A percentile compares a stretch with the other conserved stretches of the same genome.
phyloP scores from a whole-genome alignment of 2,113 vertebrate species.

The Pedionomus torquatus region DNA sequence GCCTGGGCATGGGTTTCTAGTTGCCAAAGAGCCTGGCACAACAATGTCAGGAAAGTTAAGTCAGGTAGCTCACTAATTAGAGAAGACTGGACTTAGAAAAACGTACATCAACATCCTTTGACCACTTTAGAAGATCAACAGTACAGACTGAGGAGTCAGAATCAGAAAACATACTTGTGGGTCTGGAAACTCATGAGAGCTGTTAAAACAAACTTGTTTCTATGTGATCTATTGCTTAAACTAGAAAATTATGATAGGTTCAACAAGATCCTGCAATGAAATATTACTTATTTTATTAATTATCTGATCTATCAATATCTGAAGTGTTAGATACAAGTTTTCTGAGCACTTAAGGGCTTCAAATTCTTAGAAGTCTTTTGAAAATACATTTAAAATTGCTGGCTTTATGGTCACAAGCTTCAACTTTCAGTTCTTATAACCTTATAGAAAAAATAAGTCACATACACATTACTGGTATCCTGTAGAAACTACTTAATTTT shows the following conservation, averaged over 20 bases:
- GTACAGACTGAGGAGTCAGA: background rate
- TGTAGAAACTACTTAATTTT: constrained; percentile 45
- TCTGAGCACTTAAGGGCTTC: constrained; percentile 20
- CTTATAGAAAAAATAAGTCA: constrained; percentile 4
- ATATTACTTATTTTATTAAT: background rate
- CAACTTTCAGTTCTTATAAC: background rate
- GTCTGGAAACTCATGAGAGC: background rate
- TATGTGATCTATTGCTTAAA: background rate
- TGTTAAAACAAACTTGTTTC: background rate
- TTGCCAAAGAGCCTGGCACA: background rate
- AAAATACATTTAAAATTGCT: constrained; percentile 40
- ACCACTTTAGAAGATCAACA: background rate
- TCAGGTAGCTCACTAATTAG: background rate
- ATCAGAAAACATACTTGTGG: background rate
- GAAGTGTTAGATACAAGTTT: background rate
- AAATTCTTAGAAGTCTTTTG: constrained; percentile 27
- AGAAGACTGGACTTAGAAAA: background rate
- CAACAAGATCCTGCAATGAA: background rate
- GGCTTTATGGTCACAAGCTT: background rate
- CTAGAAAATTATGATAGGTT: background rate
- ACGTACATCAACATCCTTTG: background rate
- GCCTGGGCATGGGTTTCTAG: background rate
- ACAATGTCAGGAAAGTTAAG: background rate
- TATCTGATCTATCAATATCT: background rate
- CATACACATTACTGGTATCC: background rate